Evolutionary conservation across 2,797 vertebrate genomes (phyloP).

Genomic region (Stomatorhinus walkeri): DNA sequence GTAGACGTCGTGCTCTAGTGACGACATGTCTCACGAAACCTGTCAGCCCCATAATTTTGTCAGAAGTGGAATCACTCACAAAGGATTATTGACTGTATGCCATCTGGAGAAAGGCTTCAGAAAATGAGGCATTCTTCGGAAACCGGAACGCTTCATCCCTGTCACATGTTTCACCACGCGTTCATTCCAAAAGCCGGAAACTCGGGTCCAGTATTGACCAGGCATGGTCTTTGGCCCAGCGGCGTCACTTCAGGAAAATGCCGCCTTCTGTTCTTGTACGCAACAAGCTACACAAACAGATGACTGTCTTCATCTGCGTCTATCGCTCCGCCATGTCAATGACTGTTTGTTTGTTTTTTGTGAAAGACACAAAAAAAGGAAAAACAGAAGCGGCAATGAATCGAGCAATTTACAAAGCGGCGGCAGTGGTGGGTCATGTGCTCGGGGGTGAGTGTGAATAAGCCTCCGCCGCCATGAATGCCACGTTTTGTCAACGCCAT

Average conservation of each 20-base stretch:
- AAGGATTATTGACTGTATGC: conserved; percentile 41
- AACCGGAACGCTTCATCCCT: not conserved
- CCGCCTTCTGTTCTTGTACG: not conserved
- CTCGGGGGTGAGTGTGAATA: conserved; percentile 49
- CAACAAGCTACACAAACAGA: conserved; percentile 42
- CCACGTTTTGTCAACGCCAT: conserved; percentile 50
- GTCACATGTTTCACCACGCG: not conserved
- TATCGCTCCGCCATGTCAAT: conserved; percentile 33
- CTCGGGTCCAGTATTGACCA: not conserved
- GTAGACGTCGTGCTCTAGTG: conserved; percentile 48
- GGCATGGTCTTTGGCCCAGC: not conserved
- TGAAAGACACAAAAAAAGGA: conserved; percentile 14
- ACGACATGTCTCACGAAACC: conserved; percentile 27
- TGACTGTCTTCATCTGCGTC: conserved; percentile 46
- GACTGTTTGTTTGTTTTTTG: conserved; percentile 37
- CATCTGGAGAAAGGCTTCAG: conserved; percentile 14
- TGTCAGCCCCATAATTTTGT: conserved; percentile 12
- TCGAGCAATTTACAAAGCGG: conserved; percentile 43
- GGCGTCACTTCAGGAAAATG: not conserved
- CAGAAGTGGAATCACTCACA: conserved; percentile 23
- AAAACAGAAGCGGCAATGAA: conserved; percentile 38
- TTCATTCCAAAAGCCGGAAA: not conserved
- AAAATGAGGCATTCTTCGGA: not conserved
- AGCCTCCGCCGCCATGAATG: conserved; percentile 43
- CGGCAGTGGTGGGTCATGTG: conserved; percentile 50